These are phyloP conservation scores for Equus quagga DNA, from an alignment of 2,113 vertebrate species.

Conservation along the genomic window DNA sequence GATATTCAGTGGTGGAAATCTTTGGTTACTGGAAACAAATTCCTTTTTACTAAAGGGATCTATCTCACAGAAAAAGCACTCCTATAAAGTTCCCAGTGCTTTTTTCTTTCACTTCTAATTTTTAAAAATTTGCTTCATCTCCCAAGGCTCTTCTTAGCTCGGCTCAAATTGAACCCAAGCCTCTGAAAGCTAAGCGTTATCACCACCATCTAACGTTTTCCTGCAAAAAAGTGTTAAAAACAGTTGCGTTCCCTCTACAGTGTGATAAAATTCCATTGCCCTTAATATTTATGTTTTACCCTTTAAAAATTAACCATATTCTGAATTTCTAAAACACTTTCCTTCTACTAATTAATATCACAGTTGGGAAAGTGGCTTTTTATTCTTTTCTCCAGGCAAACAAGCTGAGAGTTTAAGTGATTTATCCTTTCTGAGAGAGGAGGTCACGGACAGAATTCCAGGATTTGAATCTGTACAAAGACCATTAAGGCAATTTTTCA, in stretches of 20 bases:
- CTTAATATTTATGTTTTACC: slow-evolving; percentile 66
- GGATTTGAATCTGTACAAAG: slow-evolving; percentile 57
- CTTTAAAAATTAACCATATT: slow-evolving; percentile 76
- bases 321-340: slow-evolving; percentile 68
- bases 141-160: not conserved
- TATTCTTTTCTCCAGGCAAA: slow-evolving; percentile 73
- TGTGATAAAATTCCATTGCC: slow-evolving; percentile 59
- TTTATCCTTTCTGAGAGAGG: slow-evolving; percentile 62
- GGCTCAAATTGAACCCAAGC: not conserved
- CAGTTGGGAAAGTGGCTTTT: slow-evolving; percentile 67
- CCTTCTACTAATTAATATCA: slow-evolving; percentile 75
- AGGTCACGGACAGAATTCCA: slow-evolving; percentile 12
- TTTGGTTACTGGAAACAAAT: slow-evolving; percentile 52
- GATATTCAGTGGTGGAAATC: slow-evolving; percentile 14
- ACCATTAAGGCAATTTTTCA: slow-evolving; percentile 58
- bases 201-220: not conserved
- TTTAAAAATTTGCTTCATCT: slow-evolving; percentile 28
- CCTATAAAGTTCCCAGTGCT: not conserved
- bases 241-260: slow-evolving; percentile 15
- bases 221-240: not conserved
- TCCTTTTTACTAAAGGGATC: slow-evolving; percentile 41
- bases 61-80: slow-evolving; percentile 8
- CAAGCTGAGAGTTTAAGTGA: slow-evolving; percentile 72
- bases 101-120: not conserved
- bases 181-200: slow-evolving; percentile 36